Conservation (phyloP, 2,113 vertebrate species). For the Zingel zingel region DNA sequence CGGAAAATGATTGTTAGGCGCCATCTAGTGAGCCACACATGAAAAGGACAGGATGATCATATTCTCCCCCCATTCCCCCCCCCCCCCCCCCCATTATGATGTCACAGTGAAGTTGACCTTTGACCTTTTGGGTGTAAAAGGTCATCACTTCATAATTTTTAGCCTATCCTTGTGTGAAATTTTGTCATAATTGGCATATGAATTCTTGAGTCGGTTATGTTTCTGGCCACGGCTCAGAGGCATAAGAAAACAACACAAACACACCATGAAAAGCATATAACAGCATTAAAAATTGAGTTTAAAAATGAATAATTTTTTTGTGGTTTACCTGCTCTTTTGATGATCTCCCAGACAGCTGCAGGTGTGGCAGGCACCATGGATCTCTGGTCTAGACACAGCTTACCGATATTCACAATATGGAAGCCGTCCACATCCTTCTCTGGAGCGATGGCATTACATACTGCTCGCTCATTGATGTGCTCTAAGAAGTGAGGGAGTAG, state of each 20-base stretch:
- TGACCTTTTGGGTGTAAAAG: too few species aligned
- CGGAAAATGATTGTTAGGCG: background rate
- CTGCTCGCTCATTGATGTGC: constrained; percentile 89
- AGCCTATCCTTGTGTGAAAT: too few species aligned
- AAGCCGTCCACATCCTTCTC: constrained; percentile 97
- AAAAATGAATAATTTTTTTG: background rate
- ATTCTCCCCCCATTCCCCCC: too few species aligned
- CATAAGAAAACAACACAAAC: background rate
- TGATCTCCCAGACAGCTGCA: constrained; percentile 94
- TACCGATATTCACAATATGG: constrained; percentile 92
- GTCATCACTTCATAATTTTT: too few species aligned
- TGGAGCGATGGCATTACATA: constrained; percentile 91
- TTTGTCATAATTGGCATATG: too few species aligned
- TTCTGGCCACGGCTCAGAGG: too few species aligned
- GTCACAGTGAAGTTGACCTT: too few species aligned
- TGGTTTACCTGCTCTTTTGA: constrained; percentile 87
- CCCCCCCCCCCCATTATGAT: too few species aligned
- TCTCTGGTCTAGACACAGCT: constrained; percentile 91
- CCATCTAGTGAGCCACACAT: constrained; percentile 39
- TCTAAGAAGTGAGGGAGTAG: constrained; percentile 75
- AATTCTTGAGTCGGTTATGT: too few species aligned
- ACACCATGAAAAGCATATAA: background rate
- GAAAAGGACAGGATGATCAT: constrained; percentile 1
- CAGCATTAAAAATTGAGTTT: background rate
- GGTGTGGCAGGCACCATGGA: constrained; percentile 93